phyloP scores from a whole-genome alignment of 2,113 vertebrate genomes.

The Malurus cyaneus region DNA sequence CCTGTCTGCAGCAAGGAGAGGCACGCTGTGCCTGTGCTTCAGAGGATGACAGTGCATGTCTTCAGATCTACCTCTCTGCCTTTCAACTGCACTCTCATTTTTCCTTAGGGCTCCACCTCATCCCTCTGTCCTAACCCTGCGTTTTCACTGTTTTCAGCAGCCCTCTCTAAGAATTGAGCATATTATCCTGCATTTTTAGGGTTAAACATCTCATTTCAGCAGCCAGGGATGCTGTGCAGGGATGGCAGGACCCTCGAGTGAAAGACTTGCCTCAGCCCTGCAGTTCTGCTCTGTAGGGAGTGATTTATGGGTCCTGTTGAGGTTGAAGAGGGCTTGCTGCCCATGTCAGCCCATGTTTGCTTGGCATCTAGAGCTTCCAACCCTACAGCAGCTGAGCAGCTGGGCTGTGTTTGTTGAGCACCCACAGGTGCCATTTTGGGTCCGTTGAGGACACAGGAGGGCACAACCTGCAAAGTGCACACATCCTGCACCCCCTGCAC shows the following conservation, averaged over 20 bases:
- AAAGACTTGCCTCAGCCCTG: not conserved
- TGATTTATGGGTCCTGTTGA: not conserved
- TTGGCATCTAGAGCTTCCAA: not conserved
- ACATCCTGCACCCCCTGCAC: not conserved
- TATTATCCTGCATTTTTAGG: not conserved
- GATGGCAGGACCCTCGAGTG: not conserved
- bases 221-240: not conserved
- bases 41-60: not conserved
- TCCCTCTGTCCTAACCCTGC: not conserved
- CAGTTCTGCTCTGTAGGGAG: not conserved
- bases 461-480: not conserved
- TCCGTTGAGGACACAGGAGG: not conserved
- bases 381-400: not conserved
- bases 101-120: not conserved
- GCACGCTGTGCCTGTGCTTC: not conserved
- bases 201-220: not conserved
- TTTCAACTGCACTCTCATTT: not conserved
- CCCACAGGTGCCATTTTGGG: rapidly evolving
- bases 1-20: not conserved
- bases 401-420: not conserved
- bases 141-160: not conserved
- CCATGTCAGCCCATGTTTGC: not conserved
- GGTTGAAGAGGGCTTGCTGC: not conserved
- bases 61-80: not conserved
- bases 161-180: not conserved